A percentile compares a stretch with the other conserved stretches of the same genome.
These are phyloP conservation scores for Lophius americanus DNA, from an alignment of 2,797 vertebrate genomes.

Conservation along the genomic window DNA sequence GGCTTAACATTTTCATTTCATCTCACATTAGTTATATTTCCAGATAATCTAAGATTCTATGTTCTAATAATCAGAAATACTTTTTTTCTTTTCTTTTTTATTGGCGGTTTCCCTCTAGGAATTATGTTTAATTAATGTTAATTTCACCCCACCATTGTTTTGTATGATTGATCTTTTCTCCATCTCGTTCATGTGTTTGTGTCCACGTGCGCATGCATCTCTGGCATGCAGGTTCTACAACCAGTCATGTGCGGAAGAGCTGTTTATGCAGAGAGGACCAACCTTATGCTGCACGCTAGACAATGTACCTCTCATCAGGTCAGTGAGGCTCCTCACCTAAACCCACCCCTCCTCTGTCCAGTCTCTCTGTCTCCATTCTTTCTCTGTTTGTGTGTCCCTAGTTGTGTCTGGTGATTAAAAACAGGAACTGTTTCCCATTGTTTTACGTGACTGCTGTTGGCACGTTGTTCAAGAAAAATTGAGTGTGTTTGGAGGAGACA, in stretches of 20 bases:
- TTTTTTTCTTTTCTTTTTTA: no score
- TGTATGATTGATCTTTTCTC: no score
- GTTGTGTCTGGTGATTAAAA: slow-evolving; percentile 33
- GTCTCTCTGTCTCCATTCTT: slow-evolving; percentile 15
- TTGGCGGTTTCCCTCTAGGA: no score
- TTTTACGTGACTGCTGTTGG: slow-evolving; percentile 46
- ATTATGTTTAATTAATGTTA: no score
- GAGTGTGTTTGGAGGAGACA: slow-evolving; percentile 44
- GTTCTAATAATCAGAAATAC: no score
- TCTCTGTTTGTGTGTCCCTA: slow-evolving; percentile 31
- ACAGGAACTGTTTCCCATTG: slow-evolving; percentile 71
- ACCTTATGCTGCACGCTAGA: slow-evolving; percentile 87
- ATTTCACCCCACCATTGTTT: no score
- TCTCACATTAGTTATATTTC: no score
- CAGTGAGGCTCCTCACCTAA: slow-evolving; percentile 30
- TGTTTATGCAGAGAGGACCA: slow-evolving; percentile 76
- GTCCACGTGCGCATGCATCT: not conserved
- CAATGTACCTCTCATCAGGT: slow-evolving; percentile 91
- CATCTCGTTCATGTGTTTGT: no score
- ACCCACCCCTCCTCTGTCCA: slow-evolving; percentile 1
- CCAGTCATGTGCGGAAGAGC: slow-evolving; percentile 84
- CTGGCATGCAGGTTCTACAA: slow-evolving; percentile 85
- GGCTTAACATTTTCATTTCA: no score
- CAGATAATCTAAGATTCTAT: no score
- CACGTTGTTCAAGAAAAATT: slow-evolving; percentile 46